Evolutionary conservation across 1,140 invertebrate species (phyloP).

Genomic region (Potamilus streckersoni): DNA sequence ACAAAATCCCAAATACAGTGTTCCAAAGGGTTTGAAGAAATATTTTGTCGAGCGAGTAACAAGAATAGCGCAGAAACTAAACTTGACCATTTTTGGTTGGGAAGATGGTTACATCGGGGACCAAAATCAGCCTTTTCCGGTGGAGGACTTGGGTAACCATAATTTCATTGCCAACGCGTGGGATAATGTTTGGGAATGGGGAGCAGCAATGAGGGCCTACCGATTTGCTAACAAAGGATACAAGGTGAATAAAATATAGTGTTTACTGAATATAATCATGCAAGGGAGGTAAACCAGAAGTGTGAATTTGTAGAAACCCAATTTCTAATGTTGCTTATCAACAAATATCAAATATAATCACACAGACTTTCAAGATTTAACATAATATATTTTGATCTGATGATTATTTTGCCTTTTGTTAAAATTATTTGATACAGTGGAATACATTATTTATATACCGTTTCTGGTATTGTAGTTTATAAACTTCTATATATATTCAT

Average conservation of each 20-base stretch:
- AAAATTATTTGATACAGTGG: too few relatives aligned
- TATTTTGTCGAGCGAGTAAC: slow-evolving; percentile 27
- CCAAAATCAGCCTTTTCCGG: slow-evolving; percentile 16
- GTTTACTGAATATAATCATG: too few relatives aligned
- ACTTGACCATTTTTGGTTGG: slow-evolving; percentile 36
- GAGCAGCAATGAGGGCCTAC: slow-evolving; percentile 40
- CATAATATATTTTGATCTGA: too few relatives aligned
- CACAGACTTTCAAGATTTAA: too few relatives aligned
- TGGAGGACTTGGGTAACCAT: slow-evolving; percentile 10
- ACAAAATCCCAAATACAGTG: slow-evolving; percentile 7
- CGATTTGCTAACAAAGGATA: slow-evolving; percentile 48
- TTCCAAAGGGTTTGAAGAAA: slow-evolving; percentile 31
- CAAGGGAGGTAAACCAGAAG: too few relatives aligned
- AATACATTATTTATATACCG: too few relatives aligned
- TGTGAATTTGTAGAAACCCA: too few relatives aligned
- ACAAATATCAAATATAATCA: too few relatives aligned
- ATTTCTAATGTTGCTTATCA: too few relatives aligned
- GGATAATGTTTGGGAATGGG: slow-evolving; percentile 65
- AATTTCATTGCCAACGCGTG: slow-evolving; percentile 51
- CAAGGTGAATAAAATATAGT: slow-evolving; percentile 33
- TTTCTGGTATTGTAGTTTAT: too few relatives aligned
- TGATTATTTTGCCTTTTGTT: too few relatives aligned
- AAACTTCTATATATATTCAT: too few relatives aligned
- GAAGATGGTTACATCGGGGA: slow-evolving; percentile 46
- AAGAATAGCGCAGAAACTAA: slow-evolving; percentile 5